phyloP scores from a whole-genome alignment of 1,140 invertebrate species.

The Laupala kohalensis region DNA sequence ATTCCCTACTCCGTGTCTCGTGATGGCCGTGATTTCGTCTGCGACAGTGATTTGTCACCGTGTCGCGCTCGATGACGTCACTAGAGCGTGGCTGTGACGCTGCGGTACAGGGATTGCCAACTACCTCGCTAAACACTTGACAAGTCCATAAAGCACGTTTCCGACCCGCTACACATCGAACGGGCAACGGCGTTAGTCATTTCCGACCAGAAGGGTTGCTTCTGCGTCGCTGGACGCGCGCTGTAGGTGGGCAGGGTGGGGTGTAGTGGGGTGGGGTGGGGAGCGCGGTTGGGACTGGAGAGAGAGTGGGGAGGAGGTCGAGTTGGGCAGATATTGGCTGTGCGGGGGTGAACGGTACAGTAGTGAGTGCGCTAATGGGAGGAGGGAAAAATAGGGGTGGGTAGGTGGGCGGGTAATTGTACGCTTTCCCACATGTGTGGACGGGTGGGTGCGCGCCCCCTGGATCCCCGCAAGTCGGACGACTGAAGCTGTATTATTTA shows the following conservation, averaged over 20 bases:
- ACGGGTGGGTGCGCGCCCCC: no score
- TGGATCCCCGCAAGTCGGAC: no score
- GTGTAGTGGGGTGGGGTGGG: no score
- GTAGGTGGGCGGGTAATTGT: not conserved
- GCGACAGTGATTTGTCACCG: conserved; percentile 15
- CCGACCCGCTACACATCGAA: conserved; percentile 7
- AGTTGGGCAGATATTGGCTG: no score
- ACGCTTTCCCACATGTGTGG: not conserved
- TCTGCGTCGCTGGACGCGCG: not conserved
- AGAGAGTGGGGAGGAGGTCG: no score
- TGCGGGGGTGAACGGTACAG: no score
- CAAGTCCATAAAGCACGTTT: conserved; percentile 14
- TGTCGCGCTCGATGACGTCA: conserved; percentile 6
- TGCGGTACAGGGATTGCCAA: not conserved
- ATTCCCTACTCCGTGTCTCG: not conserved
- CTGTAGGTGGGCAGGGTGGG: no score
- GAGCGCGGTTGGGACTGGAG: no score
- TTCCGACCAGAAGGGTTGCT: conserved; percentile 1
- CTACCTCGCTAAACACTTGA: conserved; percentile 1
- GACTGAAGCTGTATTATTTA: not conserved
- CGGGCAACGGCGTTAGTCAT: conserved; percentile 9
- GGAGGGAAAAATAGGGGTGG: not conserved
- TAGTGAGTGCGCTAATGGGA: no score
- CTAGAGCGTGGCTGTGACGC: conserved; percentile 2
- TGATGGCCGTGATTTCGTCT: conserved; percentile 3